These are phyloP conservation scores for Artibeus jamaicensis DNA, from an alignment of 2,797 vertebrate genomes.

Conservation along the genomic window DNA sequence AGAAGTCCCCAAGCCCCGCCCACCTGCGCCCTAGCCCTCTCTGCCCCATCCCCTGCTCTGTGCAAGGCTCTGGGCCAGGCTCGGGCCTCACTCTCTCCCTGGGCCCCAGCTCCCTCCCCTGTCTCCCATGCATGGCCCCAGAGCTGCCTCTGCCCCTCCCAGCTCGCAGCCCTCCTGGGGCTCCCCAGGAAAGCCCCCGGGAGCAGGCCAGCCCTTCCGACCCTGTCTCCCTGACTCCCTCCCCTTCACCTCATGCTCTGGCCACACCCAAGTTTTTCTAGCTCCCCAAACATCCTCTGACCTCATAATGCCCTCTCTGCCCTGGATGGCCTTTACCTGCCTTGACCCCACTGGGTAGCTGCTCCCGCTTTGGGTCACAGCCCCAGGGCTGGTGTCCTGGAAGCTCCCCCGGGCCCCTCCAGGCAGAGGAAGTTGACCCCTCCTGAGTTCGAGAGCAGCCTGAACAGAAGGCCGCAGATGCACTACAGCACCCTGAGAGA, in stretches of 20 bases:
- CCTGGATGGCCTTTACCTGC: background rate
- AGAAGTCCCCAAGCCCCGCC: background rate
- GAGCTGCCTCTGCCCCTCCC: background rate
- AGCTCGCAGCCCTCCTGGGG: background rate
- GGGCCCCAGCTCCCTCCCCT: background rate
- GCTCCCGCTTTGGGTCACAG: background rate
- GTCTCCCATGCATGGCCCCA: background rate
- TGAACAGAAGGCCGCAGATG: fast-evolving
- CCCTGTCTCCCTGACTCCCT: background rate
- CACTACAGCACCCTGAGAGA: background rate
- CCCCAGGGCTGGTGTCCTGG: background rate
- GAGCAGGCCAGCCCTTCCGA: no score
- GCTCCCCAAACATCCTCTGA: background rate
- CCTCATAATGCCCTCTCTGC: background rate
- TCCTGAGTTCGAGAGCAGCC: background rate
- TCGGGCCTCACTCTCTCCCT: background rate
- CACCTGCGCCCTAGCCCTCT: background rate
- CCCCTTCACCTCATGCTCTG: background rate
- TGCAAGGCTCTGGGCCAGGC: background rate
- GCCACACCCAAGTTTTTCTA: background rate
- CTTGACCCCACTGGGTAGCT: background rate
- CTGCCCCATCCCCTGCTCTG: background rate
- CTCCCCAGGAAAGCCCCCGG: background rate
- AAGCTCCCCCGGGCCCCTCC: background rate
- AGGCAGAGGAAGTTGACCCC: background rate